Evolutionary conservation across 2,888 invertebrate genomes (phyloP).

Genomic region (Xiphydria camelus): DNA sequence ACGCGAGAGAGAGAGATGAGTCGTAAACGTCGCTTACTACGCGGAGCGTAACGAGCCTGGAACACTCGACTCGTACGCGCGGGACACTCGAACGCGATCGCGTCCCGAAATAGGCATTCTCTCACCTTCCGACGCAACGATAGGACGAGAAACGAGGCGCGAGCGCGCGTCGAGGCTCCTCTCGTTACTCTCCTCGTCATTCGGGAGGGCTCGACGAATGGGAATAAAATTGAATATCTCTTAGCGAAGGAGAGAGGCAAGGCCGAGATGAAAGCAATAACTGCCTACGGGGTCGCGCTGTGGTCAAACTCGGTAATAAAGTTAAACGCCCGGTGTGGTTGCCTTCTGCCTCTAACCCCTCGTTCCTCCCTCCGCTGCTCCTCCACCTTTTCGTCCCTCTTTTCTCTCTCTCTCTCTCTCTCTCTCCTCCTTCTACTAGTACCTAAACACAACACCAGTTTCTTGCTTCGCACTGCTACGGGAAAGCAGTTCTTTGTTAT

Average conservation of each 20-base stretch:
- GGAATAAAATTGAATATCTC: slow-evolving; percentile 4
- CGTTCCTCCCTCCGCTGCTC: neutral
- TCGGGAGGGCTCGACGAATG: neutral
- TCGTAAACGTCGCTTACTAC: no score
- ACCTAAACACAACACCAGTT: neutral
- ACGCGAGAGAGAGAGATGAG: no score
- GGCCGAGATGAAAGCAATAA: slow-evolving; percentile 4
- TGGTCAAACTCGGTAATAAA: slow-evolving; percentile 6
- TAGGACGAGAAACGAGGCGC: no score
- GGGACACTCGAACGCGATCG: no score
- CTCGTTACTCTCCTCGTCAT: no score
- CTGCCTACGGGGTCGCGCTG: neutral
- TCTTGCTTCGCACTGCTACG: neutral
- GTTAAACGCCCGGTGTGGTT: slow-evolving; percentile 6
- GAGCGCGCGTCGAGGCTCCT: no score
- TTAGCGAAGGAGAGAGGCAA: neutral
- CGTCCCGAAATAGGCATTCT: no score
- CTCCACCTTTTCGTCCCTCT: no score
- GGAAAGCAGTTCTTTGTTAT: slow-evolving; percentile 5
- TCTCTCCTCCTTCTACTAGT: neutral
- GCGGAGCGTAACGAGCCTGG: no score
- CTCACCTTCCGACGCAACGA: no score
- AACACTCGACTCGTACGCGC: no score
- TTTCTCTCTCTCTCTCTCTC: neutral
- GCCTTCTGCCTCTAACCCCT: neutral